phyloP scores from a whole-genome alignment of 2,888 invertebrate genomes.

The Melipona beecheii region DNA sequence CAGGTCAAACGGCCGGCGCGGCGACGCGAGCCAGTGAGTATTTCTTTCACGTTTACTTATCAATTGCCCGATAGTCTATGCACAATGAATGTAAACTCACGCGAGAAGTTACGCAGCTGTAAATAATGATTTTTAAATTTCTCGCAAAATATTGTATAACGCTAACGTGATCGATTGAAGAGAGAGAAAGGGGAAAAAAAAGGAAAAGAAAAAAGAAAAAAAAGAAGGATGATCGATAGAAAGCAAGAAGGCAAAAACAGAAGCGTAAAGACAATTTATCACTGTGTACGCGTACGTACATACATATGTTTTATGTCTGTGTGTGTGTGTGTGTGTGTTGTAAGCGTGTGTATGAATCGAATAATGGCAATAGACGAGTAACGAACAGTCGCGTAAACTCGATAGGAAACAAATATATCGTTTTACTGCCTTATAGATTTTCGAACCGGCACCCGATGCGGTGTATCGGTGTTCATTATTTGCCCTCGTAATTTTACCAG shows the following conservation, averaged over 20 bases:
- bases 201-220: neutral
- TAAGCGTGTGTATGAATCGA: neutral
- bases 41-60: slow-evolving; percentile 57
- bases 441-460: slow-evolving; percentile 8
- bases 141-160: neutral
- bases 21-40: slow-evolving; percentile 61
- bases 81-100: slow-evolving; percentile 26
- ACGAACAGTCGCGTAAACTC: slow-evolving; percentile 36
- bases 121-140: slow-evolving; percentile 33
- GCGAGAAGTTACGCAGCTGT: slow-evolving; percentile 12
- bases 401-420: slow-evolving; percentile 44
- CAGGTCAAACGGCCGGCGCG: slow-evolving; percentile 73
- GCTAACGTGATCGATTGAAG: neutral
- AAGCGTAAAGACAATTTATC: neutral
- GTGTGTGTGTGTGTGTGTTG: too few relatives aligned
- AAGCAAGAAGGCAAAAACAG: slow-evolving; percentile 1
- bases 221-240: neutral
- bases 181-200: neutral
- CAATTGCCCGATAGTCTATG: slow-evolving; percentile 33
- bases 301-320: neutral
- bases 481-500: slow-evolving; percentile 49
- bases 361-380: slow-evolving; percentile 15
- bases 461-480: slow-evolving; percentile 45
- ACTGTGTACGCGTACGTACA: neutral
- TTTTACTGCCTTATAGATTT: slow-evolving; percentile 38